Evolutionary conservation across 2,113 vertebrate genomes (phyloP), one percentile per base, ranked within the genome.

Genomic region (Physeter macrocephalus): DNA sequence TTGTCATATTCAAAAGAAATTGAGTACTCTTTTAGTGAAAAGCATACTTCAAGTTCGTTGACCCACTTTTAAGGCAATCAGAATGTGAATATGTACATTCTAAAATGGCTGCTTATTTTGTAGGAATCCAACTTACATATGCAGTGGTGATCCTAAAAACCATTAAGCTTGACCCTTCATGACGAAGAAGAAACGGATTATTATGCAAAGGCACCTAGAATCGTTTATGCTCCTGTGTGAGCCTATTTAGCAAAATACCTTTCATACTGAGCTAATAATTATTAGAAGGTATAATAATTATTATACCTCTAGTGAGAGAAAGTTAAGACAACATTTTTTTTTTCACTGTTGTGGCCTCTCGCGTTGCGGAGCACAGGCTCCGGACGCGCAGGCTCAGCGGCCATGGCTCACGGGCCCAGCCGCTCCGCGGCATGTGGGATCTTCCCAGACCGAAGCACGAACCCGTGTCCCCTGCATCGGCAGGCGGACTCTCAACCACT

Each of bases 61-160:
- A 74, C 88, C 96, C 86, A 75, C 72, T 98, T 97, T 89, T 94
- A 97, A 97, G 96, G 75, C 80, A 80, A 96, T 96, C 21, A 5
- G 41, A 96, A 86, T 91, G 29, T 95, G 90, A 96, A 83, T 96
- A 74, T 96, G 90, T 84, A 64, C 15, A n/a, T 85, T 92, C 54
- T 90, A 82, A 96, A 96, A 36, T 87, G 57, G 43, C 85, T 87
- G n/a, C 86, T 89, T 88, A 46, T 75, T 96, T 94, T 83, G 11
- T 92, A 54, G 61, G 36, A 74, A 80, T 81, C 34, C 57, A 61
- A 84, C 94, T 98, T 97, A 92, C 91, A 80, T 96, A 74, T 61
- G 57, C 80, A 84, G 49, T 83, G n/a, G 57, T 97, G 80, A 93
- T 72, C 83, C 78, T 84, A 84, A 81, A 94, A 95, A 31, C 74